These are phyloP conservation scores for Micoletzkya japonica DNA, from an alignment of 2,888 invertebrate species.

Conservation along the genomic window DNA sequence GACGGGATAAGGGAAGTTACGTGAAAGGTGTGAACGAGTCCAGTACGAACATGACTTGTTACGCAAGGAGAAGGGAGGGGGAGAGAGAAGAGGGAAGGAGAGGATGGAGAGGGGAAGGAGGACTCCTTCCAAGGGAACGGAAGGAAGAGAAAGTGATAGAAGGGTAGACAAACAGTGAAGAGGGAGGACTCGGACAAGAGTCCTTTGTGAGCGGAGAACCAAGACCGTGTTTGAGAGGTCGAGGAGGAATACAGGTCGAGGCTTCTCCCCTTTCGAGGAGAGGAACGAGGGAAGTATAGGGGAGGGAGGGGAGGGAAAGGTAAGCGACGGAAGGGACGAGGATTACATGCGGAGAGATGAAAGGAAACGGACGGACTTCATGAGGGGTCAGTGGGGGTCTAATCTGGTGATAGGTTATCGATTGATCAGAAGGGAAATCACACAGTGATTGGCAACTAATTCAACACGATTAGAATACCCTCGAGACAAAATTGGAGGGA, in stretches of 20 bases:
- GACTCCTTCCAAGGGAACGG: no score
- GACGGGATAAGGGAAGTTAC: neutral
- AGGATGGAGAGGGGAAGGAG: neutral
- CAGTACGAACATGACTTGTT: neutral
- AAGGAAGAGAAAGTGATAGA: neutral
- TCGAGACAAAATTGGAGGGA: neutral
- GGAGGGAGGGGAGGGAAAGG: neutral
- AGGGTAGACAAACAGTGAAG: neutral
- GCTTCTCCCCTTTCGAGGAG: no score
- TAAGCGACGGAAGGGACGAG: neutral
- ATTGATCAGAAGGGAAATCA: no score
- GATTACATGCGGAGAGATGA: neutral
- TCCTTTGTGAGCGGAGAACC: no score
- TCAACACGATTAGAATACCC: no score
- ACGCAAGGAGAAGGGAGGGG: neutral
- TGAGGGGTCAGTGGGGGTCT: no score
- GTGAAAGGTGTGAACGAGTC: no score
- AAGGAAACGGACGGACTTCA: no score
- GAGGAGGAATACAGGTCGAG: no score
- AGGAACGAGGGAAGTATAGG: neutral
- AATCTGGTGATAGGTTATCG: no score
- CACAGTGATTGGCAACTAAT: no score
- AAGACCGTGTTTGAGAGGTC: no score
- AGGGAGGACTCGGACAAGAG: neutral
- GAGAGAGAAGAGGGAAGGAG: slow-evolving; percentile 5